Percentiles rank a stretch among this genome's conserved stretches.
Evolutionary conservation across 2,888 invertebrate genomes (phyloP).

Genomic region (Tetanocera ferruginea): DNA sequence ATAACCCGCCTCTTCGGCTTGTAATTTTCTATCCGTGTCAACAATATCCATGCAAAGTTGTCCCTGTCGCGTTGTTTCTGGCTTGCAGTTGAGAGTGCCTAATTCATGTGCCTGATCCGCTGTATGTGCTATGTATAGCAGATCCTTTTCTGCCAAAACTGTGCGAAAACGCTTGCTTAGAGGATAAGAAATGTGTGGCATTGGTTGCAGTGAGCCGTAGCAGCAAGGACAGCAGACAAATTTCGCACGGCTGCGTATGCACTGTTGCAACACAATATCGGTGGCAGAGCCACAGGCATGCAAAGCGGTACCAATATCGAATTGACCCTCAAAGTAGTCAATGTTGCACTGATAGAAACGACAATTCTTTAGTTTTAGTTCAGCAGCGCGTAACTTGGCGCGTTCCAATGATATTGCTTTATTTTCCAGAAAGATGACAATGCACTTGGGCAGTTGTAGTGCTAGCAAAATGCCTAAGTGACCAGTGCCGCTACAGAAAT

Average conservation of each 20-base stretch:
- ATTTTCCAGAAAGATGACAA: conserved; percentile 88
- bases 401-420: conserved; percentile 87
- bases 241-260: conserved; percentile 80
- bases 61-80: conserved; percentile 76
- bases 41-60: conserved; percentile 89
- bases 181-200: conserved; percentile 85
- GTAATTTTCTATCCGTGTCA: conserved; percentile 85
- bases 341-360: conserved; percentile 89
- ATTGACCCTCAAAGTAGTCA: conserved; percentile 85
- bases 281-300: conserved; percentile 97
- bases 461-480: conserved; percentile 92
- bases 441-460: conserved; percentile 81
- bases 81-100: conserved; percentile 64
- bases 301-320: conserved; percentile 88
- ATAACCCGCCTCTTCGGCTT: conserved; percentile 84
- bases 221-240: conserved; percentile 96
- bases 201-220: conserved; percentile 88
- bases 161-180: conserved; percentile 77
- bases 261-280: conserved; percentile 90
- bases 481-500: conserved; percentile 95
- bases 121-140: conserved; percentile 85
- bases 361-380: conserved; percentile 80
- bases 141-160: conserved; percentile 73
- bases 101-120: conserved; percentile 91
- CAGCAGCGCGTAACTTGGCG: conserved; percentile 79